A percentile compares a stretch with the other conserved stretches of the same genome.
Conservation (phyloP, 2,797 vertebrate species). For the Chrysocyon brachyurus region DNA sequence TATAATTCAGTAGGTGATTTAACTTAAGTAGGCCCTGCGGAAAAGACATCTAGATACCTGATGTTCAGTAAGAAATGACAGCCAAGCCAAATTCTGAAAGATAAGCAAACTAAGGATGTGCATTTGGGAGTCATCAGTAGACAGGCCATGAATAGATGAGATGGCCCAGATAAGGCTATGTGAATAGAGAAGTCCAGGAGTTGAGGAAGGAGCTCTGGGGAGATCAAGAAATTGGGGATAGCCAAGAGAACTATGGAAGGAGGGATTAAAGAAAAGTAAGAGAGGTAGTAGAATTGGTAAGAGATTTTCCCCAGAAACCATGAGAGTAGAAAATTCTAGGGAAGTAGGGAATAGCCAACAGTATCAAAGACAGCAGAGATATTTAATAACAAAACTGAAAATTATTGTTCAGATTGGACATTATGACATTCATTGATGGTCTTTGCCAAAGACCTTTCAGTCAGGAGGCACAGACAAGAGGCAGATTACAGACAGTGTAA, state of each 20-base stretch:
- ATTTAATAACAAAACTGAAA: background rate
- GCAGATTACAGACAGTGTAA: background rate
- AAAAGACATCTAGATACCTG: background rate
- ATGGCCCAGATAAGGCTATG: background rate
- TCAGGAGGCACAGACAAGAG: background rate
- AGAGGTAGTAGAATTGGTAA: background rate
- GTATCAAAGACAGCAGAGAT: background rate
- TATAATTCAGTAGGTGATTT: background rate
- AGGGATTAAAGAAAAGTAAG: background rate
- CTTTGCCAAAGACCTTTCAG: background rate
- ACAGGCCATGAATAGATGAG: background rate
- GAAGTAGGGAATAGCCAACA: background rate
- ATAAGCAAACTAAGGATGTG: background rate
- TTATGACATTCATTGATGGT: background rate
- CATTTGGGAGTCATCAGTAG: background rate
- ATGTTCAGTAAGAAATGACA: background rate
- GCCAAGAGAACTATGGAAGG: background rate
- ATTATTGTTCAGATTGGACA: background rate
- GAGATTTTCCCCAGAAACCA: background rate
- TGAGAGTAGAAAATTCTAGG: background rate
- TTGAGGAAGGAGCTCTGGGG: background rate
- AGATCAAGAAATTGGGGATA: background rate
- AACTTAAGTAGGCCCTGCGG: background rate
- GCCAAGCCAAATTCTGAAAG: background rate
- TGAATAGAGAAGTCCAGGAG: background rate